A percentile compares a stretch with the other conserved stretches of the same genome.
Evolutionary conservation across 2,888 invertebrate species (phyloP).

Genomic region (Holacanthella duospinosa): DNA sequence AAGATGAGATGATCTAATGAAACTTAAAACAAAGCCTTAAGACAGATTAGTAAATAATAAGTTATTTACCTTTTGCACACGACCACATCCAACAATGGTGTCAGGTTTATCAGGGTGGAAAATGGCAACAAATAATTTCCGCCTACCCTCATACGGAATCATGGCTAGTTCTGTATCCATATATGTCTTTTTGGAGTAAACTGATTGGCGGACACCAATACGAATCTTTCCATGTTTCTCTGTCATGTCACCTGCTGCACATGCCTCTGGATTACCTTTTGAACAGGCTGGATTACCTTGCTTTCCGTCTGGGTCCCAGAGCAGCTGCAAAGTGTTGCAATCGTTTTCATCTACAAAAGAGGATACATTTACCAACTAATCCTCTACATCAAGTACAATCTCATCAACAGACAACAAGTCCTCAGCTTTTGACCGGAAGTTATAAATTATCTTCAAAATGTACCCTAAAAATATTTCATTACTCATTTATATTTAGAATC

Average conservation of each 20-base stretch:
- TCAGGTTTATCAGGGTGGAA: slow-evolving; percentile 38
- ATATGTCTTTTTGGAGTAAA: slow-evolving; percentile 38
- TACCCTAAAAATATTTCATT: too few species aligned
- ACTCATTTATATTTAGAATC: too few species aligned
- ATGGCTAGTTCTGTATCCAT: slow-evolving; percentile 36
- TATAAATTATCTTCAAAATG: too few species aligned
- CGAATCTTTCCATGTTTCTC: slow-evolving; percentile 59
- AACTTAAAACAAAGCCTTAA: not conserved
- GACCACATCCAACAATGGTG: slow-evolving; percentile 34
- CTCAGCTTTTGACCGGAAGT: too few species aligned
- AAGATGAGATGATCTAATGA: too few species aligned
- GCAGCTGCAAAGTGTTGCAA: slow-evolving; percentile 71
- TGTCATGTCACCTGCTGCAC: slow-evolving; percentile 60
- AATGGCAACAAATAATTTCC: slow-evolving; percentile 35
- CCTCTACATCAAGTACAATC: too few species aligned
- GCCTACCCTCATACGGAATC: slow-evolving; percentile 33
- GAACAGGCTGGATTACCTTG: slow-evolving; percentile 43
- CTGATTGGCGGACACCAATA: slow-evolving; percentile 35
- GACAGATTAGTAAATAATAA: not conserved
- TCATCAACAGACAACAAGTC: too few species aligned
- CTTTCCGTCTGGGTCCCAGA: slow-evolving; percentile 70
- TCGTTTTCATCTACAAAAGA: slow-evolving; percentile 40
- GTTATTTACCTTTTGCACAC: slow-evolving; percentile 30
- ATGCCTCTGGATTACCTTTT: slow-evolving; percentile 37
- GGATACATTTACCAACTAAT: not conserved